Percentiles rank a stretch among this genome's conserved stretches.
Evolutionary conservation across 2,888 invertebrate genomes (phyloP).

Genomic region (Tuta absoluta): DNA sequence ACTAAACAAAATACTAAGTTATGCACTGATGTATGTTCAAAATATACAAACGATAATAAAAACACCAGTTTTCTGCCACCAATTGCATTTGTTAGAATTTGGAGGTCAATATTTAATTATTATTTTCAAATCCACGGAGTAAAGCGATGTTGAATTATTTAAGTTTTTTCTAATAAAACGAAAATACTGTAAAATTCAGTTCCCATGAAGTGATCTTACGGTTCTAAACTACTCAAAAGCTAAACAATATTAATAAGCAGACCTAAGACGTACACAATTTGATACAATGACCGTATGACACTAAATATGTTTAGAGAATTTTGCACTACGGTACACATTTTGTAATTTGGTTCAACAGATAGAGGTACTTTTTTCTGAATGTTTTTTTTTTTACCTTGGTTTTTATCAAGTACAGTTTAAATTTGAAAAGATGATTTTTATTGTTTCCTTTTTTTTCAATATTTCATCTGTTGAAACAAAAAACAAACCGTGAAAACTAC

Average conservation of each 20-base stretch:
- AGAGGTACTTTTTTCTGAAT: background rate
- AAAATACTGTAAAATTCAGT: background rate
- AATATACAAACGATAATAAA: no score
- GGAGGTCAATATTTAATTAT: no score
- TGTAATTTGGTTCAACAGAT: conserved; percentile 30
- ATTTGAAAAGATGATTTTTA: no score
- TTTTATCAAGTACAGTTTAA: no score
- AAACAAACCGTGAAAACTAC: background rate
- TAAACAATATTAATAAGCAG: conserved; percentile 44
- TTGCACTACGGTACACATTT: conserved; percentile 21
- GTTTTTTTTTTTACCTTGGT: no score
- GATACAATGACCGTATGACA: background rate
- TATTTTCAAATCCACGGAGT: background rate
- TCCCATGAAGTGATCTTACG: conserved; percentile 48
- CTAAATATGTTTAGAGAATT: conserved; percentile 6
- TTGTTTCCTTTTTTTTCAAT: background rate
- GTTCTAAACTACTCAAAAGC: conserved; percentile 39
- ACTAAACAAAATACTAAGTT: no score
- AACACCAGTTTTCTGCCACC: no score
- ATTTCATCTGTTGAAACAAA: background rate
- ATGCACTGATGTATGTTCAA: no score
- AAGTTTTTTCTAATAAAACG: background rate
- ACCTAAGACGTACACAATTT: conserved; percentile 10
- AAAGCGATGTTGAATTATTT: background rate
- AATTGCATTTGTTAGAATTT: no score